Evolutionary conservation across 2,797 vertebrate genomes (phyloP), one percentile per base, ranked within the genome.

Genomic region (Phoebastria nigripes): DNA sequence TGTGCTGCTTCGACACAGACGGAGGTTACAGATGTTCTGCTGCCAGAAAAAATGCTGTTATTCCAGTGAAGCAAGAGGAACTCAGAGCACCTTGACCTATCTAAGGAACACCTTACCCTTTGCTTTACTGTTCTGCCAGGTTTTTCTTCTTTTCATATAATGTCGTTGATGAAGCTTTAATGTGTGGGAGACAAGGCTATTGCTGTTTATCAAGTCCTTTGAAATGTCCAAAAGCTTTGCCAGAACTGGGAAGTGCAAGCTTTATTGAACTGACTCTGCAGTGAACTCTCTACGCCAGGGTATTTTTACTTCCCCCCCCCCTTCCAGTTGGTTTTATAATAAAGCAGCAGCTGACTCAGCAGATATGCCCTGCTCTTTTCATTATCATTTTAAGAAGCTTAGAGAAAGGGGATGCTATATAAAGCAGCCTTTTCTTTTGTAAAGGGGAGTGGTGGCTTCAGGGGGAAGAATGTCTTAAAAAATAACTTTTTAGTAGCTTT

Each of bases 71-170:
- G 91, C 86, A 97, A 95, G 91, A 80, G 90, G 79, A 97, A 96
- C 96, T 96, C 76, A 84, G 97, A 98, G 95, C 98, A 98, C 97
- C 98, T 98, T 98, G 98, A 98, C 98, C 98, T 96, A 97, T 97
- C 94, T 66, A 94, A 98, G 89, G 98, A 98, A 94, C 97, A 98
- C 98, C 98, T 98, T 95, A 97, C 94, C 97, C 98, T 98, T 86
- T 94, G 92, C 96, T 97, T 97, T 95, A 86, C 96, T 88, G 87
- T 93, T 82, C 88, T 96, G 97, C 97, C 96, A 92, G 90, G 55
- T 96, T 96, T 97, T 97, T 96, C 94, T 76, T 95, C 97, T 95
- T 97, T 95, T 97, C 93, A 80, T 91, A 91, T 94, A 94, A 96
- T 87, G 85, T 84, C 77, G 37, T 90, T 74, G 96, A 96, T 89